Base-by-base conservation (phyloP, 2,113 vertebrate species). In the Alces alces region DNA sequence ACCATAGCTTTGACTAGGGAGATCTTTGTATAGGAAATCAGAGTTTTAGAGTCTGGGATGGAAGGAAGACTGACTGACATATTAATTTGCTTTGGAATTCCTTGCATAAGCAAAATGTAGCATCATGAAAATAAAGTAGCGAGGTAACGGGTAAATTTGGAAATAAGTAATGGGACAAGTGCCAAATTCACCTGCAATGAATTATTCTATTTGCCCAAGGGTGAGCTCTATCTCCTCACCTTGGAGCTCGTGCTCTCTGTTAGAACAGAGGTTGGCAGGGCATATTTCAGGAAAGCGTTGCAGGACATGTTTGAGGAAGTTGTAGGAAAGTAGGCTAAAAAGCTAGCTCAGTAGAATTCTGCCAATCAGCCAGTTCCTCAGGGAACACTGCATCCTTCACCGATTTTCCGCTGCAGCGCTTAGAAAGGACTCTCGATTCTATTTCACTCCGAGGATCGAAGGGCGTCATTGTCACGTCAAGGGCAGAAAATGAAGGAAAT, bases 211-310 rank as follows among this genome's bases (percentile, higher is more conserved):
- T 70, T 86, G 30, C 58, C 64, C 45, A 25, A 7, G 10, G 12
- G 61, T 21, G 9, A 54, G 23, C 11, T n/a, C 2, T 2, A 0
- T 2, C 1, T 27, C 2, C 36, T 43, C 21, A 4, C 4, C 83
- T 2, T 7, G 23, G 57, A 50, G 50, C 7, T 11, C 36, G 9
- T 13, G 14, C 2, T 2, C 90, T 47, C 43, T 2, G 0, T 1
- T 52, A 39, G 19, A 45, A 30, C 25, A 60, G 11, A 55, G 10
- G 12, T 30, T 3, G 7, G 2, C 28, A 45, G 78, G 60, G 10
- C 5, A 11, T 16, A 2, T 3, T 1, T 50, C 19, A 80, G 25
- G 27, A 3, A 2, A 47, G 0, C 0, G 6, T 23, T 76, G 70
- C 70, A 45, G 66, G 55, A 17, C 5, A 5, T 16, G 1, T 3